Percentiles rank a stretch among this genome's conserved stretches.
Evolutionary conservation across 2,888 invertebrate species (phyloP).

Genomic region (Acleris holmiana): DNA sequence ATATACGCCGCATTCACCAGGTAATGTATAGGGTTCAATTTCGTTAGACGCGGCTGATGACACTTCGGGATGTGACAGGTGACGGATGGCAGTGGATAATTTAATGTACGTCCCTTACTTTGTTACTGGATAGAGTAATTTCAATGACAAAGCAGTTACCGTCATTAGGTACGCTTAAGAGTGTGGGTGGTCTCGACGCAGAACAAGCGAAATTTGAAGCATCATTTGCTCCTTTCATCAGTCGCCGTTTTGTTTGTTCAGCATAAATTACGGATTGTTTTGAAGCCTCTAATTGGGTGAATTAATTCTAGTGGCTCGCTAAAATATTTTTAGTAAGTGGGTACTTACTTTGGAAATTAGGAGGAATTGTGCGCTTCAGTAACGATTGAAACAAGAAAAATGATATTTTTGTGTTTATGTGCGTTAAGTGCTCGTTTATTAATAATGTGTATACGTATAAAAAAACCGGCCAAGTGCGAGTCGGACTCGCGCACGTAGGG

Average conservation of each 20-base stretch:
- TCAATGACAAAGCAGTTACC: slow-evolving; percentile 49
- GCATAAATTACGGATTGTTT: slow-evolving; percentile 35
- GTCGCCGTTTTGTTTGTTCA: slow-evolving; percentile 27
- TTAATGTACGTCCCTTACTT: slow-evolving; percentile 50
- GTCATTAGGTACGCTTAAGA: slow-evolving; percentile 40
- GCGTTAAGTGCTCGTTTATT: no score
- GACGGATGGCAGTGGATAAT: slow-evolving; percentile 49
- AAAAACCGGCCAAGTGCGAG: no score
- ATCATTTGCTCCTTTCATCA: slow-evolving; percentile 33
- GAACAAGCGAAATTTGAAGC: slow-evolving; percentile 31
- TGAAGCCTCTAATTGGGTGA: slow-evolving; percentile 30
- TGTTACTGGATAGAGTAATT: slow-evolving; percentile 50
- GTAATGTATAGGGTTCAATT: slow-evolving; percentile 40
- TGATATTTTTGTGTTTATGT: no score
- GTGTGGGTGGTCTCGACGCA: slow-evolving; percentile 32
- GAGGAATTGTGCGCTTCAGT: not conserved
- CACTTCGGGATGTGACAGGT: slow-evolving; percentile 44
- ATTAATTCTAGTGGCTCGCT: slow-evolving; percentile 26
- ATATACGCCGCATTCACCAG: slow-evolving; percentile 1
- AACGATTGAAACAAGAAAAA: not conserved
- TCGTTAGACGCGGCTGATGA: slow-evolving; percentile 40
- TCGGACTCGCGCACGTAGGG: no score
- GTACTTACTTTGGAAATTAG: not conserved
- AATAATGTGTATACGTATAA: no score
- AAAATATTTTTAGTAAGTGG: slow-evolving; percentile 10